These are phyloP conservation scores for Pollachius pollachius DNA, from an alignment of 2,113 vertebrate species.

Conservation along the genomic window DNA sequence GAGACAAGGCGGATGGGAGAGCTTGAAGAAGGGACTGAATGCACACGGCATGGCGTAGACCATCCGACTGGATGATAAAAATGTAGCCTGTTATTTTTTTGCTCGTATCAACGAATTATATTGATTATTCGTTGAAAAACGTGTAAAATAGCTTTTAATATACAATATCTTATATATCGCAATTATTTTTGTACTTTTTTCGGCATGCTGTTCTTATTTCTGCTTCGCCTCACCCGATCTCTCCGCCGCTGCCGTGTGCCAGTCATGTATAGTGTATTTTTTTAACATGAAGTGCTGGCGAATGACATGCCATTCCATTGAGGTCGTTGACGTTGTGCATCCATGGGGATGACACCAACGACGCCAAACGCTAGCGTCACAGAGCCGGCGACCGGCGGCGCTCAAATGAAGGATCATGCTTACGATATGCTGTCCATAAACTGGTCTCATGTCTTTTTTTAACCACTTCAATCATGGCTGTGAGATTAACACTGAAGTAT, in stretches of 20 bases:
- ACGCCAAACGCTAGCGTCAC: not conserved
- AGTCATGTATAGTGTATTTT: conserved; percentile 76
- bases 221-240: conserved; percentile 61
- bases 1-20: conserved; percentile 32
- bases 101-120: conserved; percentile 65
- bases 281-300: conserved; percentile 67
- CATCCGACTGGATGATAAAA: conserved; percentile 47
- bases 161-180: conserved; percentile 63
- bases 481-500: conserved; percentile 42
- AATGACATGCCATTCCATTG: conserved; percentile 40
- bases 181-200: conserved; percentile 78
- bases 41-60: not conserved
- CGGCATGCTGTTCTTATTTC: conserved; percentile 81
- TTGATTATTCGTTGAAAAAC: conserved; percentile 31
- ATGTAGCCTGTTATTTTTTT: conserved; percentile 60
- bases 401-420: conserved; percentile 75
- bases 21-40: conserved; percentile 1
- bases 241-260: conserved; percentile 75
- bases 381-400: conserved; percentile 72
- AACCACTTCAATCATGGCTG: conserved; percentile 33
- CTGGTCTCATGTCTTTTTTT: conserved; percentile 57
- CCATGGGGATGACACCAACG: no score
- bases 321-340: not conserved
- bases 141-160: conserved; percentile 80
- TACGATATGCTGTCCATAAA: conserved; percentile 54